Base-by-base conservation (phyloP, 2,888 invertebrate species). In the Brenthis ino region DNA sequence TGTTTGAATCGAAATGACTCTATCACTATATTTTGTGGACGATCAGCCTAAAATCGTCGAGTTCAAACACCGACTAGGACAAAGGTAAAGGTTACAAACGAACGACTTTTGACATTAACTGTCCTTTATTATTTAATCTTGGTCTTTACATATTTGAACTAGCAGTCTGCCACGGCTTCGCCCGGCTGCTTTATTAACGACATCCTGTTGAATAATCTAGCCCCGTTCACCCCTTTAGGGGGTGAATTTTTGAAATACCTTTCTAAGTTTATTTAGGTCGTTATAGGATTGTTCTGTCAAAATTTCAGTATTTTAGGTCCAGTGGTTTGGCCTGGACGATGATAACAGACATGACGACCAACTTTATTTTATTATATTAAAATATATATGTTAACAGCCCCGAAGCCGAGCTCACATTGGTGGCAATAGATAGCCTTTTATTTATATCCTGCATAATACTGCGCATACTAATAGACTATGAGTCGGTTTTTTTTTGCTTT, bases 31-130 rank as follows among this genome's bases (percentile, higher is more conserved):
- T 63, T 43, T 8, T 37, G 50, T 67, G 61, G 37, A 63, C 56
- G 56, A 24, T 61, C 50, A 57, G 67, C 33, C 67, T 61, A 56
- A 66, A 67, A 56, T 47, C 50, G 37, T 57, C 65, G 71, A 69
- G 69, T 67, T 71, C 67, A 69, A 67, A 57, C 33, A 16, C n/a
- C 61, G 56, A 37, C 64, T 65, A 69, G 69, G 68, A 61, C 71
- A 58, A 61, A 68, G 70, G 71, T 63, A 68, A 71, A 72, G 74
- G 69, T 71, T 69, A 64, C 57, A 28, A 55, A 61, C 66, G 60
- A 60, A 60, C 48, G 58, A 72, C 68, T 65, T 68, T 69, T 64
- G 69, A 68, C 67, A 70, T 67, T 69, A 64, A 66, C 69, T 53
- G 63, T 55, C 65, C 72, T 68, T 66, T 55, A 60, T 64, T 64